These are phyloP conservation scores for Oryctes rhinoceros DNA, from an alignment of 1,140 invertebrate species.

Conservation along the genomic window DNA sequence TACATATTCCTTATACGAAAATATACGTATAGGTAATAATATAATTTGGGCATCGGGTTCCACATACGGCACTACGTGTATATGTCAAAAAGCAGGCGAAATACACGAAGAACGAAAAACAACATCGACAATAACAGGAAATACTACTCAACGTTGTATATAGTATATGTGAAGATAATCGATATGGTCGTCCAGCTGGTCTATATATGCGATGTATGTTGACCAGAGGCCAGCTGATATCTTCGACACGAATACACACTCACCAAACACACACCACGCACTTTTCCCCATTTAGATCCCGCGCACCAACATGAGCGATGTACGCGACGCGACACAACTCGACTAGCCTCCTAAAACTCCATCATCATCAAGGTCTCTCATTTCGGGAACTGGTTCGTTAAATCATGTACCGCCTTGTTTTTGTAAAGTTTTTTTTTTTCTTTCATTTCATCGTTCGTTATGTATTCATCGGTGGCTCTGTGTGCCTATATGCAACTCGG, in stretches of 20 bases:
- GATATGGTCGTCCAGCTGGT: constrained; percentile 31
- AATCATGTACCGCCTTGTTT: constrained; percentile 42
- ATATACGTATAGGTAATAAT: constrained; percentile 39
- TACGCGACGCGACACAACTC: constrained; percentile 34
- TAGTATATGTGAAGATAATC: constrained; percentile 32
- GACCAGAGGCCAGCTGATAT: constrained; percentile 43
- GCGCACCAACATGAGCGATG: constrained; percentile 23
- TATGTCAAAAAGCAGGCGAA: constrained; percentile 13
- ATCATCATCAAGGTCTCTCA: constrained; percentile 30
- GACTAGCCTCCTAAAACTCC: constrained; percentile 24
- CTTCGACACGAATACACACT: constrained; percentile 12
- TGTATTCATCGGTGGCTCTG: constrained; percentile 1
- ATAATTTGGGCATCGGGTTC: constrained; percentile 9
- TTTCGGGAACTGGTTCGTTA: constrained; percentile 34
- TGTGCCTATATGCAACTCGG: constrained; percentile 22
- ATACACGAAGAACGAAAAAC: constrained; percentile 29
- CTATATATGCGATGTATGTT: constrained; percentile 24
- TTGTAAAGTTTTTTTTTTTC: constrained; percentile 45
- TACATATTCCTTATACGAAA: constrained; percentile 42
- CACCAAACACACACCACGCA: constrained; percentile 14
- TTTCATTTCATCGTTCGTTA: constrained; percentile 35
- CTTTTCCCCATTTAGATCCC: constrained; percentile 16
- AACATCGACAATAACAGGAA: constrained; percentile 22
- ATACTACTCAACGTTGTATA: constrained; percentile 32
- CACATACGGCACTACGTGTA: constrained; percentile 13